Base-by-base conservation (phyloP, 2,888 invertebrate species). In the Sisyra nigra region DNA sequence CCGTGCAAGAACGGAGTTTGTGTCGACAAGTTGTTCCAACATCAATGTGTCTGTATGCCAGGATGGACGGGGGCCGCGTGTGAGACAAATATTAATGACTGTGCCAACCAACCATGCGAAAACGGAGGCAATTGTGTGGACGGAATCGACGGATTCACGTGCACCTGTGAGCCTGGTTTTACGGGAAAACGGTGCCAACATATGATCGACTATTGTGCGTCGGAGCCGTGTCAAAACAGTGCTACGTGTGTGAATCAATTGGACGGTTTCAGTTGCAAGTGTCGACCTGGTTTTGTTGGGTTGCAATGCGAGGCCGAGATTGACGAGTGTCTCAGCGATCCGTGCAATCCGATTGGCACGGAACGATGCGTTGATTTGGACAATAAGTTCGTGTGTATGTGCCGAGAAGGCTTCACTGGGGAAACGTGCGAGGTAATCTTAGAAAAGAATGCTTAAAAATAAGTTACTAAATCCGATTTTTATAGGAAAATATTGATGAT, bases 1-100 rank as follows among this genome's bases (percentile, higher is more conserved):
- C 94, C 96, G 0, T 98, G 97, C 62, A 76, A 84, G 54, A 91
- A 97, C 57, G 94, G 94, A 10, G 74, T 89, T 33, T 96, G 96
- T 57, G 81, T 88, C 0, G 96, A 96, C 57, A 82, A 81, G 53
- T 69, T 92, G 0, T 91, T 86, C 61, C 72, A 76, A 38, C 81
- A 87, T 56, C 79, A 88, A 58, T 93, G 93, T 53, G 72, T 91
- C 40, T 97, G 97, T 57, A 76, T 89, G 55, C 83, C 85, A 0
- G 96, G 97, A 44, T 97, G 93, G 91, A 76, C 76, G 9, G 93
- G 77, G 49, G 51, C 49, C 6, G 30, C 30, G 33, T 96, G 96
- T 57, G 92, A 93, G 53, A 73, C 80, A 3, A 92, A 94, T 55
- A 81, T 89, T 37, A 88, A 97, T 56, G 91, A 93, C 57, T 98